Evolutionary conservation across 2,888 invertebrate species (phyloP).

Genomic region (Eremobia ochroleuca): DNA sequence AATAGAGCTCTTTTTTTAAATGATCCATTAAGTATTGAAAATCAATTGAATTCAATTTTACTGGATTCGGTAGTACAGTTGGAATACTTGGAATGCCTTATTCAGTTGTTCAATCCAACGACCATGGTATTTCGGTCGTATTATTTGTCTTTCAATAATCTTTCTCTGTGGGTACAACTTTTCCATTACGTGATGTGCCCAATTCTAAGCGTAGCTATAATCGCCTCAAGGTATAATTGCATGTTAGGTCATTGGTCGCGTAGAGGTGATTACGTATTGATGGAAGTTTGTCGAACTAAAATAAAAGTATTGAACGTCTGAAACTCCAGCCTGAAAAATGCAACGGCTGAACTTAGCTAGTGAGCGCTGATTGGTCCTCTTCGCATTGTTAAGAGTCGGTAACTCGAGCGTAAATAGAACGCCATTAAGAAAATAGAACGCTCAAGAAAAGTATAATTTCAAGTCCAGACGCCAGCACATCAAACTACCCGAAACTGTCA

Average conservation of each 20-base stretch:
- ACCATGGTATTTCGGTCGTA: neutral
- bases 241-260: constrained; percentile 42
- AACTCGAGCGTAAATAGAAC: constrained; percentile 47
- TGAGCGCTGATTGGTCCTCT: constrained; percentile 31
- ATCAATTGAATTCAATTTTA: neutral
- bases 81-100: neutral
- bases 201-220: constrained; percentile 14
- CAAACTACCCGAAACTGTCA: too few relatives aligned
- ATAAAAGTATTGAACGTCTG: constrained; percentile 36
- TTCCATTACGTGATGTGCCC: constrained; percentile 34
- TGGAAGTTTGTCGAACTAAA: constrained; percentile 14
- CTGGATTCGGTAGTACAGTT: neutral
- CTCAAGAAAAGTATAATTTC: constrained; percentile 45
- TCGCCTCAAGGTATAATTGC: constrained; percentile 49
- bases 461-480: too few relatives aligned
- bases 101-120: constrained; percentile 4
- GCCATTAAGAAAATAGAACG: constrained; percentile 49
- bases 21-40: neutral
- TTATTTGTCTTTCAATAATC: constrained; percentile 10
- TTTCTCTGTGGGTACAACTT: constrained; percentile 8
- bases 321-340: constrained; percentile 37
- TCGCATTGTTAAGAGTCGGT: constrained; percentile 33
- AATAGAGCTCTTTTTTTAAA: neutral
- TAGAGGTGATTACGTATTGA: constrained; percentile 34
- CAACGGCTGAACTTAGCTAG: constrained; percentile 27